Base-by-base conservation (phyloP, 2,888 invertebrate species). In the Brachyopa scutellaris region DNA sequence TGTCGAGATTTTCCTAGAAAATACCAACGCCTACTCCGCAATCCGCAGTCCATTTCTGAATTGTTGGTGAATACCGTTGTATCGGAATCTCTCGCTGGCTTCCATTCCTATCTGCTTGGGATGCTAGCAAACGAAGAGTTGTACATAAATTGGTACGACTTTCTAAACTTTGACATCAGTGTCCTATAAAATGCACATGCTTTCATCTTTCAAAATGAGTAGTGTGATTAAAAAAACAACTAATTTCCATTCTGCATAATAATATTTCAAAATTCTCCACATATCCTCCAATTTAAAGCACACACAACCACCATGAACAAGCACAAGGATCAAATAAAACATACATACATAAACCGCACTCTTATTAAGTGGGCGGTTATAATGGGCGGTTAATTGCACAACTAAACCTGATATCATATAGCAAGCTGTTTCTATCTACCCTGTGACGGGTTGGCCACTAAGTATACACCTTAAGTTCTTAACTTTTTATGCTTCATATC, bases 331-430 rank as follows among this genome's bases (percentile, higher is more conserved):
- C 19, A 66, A 33, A 29, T 11, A 23, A 19, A 21, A 45, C 9
- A 53, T 42, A 17, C 26, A 19, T 19, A 15, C 5, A 21, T 23
- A 15, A 19, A 31, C 53, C 33, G 3, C 47, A 38, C 47, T 21
- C 23, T 33, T 51, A 15, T 31, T 33, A 62, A 62, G 45, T 42
- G 49, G 62, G 61, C 45, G 51, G 51, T 6, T 21, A 19, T 66
- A 66, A 66, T 66, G 42, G 31, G 9, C 61, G 62, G 53, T 64
- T 64, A 73, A 73, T 55, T 64, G 31, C 45, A 42, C 23, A 42
- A 40, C 29, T 64, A 29, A 17, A 61, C 23, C 17, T 33, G 40
- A 53, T 64, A 73, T 55, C 62, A 47, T 21, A 59, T 36, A 49
- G 47, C 51, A 51, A 51, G 23, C 33, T 49, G 17, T 49, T 59